Base-by-base conservation (phyloP, 2,888 invertebrate species). In the Melangyna quadrimaculata region DNA sequence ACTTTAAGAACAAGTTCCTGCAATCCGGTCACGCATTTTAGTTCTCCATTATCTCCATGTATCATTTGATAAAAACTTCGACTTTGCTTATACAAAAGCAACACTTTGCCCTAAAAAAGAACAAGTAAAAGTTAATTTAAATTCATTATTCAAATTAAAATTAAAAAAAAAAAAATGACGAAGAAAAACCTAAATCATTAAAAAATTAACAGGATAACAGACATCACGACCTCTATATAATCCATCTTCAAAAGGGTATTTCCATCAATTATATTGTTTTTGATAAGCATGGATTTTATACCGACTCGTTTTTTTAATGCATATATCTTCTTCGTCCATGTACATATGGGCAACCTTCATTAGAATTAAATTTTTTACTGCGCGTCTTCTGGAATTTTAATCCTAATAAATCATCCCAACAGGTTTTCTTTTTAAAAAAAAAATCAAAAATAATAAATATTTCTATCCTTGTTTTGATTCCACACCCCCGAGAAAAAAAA, bases 321-420 rank as follows among this genome's bases (percentile, higher is more conserved):
- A n/a, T 22, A 69, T 17, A 3, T 35, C 22, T 12, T 29, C 53
- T 22, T 12, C 22, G 14, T 22, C 59, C 37, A 40, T 24, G 24
- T 48, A 43, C 8, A 27, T n/a, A n/a, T n/a, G n/a, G 27, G 73
- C 65, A 24, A 43, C 35, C 55, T 63, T 81, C 57, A 55, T 72
- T 78, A 51, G 78, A 82, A 72, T 78, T 43, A 57, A 72, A 12
- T 48, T 78, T 82, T 72, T 61, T 55, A 53, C 40, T 61, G n/a
- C n/a, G n/a, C n/a, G 73, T 78, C 82, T 53, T 24, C 27, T 61
- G 43, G 43, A 43, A 67, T 72, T 53, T 37, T 19, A 65, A 78
- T 78, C 78, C 69, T 35, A 67, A 78, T 83, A 83, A 83, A 83
- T 83, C 82, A 83, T 78, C 32, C 22, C 55, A 70, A 74, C 57